These are phyloP conservation scores for Himalopsyche japonica DNA, from an alignment of 2,888 invertebrate species.

Conservation along the genomic window DNA sequence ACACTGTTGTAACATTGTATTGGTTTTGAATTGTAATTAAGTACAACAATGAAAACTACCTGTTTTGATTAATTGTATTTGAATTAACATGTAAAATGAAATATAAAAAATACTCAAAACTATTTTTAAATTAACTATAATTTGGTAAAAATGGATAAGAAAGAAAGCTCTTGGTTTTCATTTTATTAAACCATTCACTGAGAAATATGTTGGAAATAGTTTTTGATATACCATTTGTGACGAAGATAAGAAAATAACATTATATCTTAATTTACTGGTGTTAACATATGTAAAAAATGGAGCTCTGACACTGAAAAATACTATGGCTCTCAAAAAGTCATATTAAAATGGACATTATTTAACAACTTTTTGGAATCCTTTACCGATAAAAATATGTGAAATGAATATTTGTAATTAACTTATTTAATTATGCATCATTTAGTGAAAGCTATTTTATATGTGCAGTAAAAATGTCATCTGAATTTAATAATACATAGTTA, in stretches of 20 bases:
- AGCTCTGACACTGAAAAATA: background rate
- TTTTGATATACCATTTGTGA: background rate
- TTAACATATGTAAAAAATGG: background rate
- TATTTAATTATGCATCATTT: conserved; percentile 1
- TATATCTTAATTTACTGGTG: background rate
- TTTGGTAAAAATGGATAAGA: background rate
- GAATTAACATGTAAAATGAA: background rate
- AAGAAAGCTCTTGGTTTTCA: background rate
- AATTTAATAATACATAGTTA: background rate
- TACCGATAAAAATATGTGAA: background rate
- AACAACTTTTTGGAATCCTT: background rate
- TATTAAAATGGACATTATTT: background rate
- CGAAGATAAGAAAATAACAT: background rate
- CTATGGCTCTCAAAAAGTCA: background rate
- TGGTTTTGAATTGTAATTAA: too few relatives aligned
- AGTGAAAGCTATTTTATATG: conserved; percentile 1
- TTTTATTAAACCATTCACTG: background rate
- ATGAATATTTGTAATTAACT: background rate
- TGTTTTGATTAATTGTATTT: too few relatives aligned
- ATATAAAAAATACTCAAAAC: background rate
- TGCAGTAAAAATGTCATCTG: background rate
- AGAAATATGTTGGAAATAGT: background rate
- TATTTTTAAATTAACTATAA: background rate
- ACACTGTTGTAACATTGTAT: too few relatives aligned
- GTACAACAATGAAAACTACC: too few relatives aligned